These are phyloP conservation scores for Thumatha senex DNA, from an alignment of 2,888 invertebrate genomes.

Conservation along the genomic window DNA sequence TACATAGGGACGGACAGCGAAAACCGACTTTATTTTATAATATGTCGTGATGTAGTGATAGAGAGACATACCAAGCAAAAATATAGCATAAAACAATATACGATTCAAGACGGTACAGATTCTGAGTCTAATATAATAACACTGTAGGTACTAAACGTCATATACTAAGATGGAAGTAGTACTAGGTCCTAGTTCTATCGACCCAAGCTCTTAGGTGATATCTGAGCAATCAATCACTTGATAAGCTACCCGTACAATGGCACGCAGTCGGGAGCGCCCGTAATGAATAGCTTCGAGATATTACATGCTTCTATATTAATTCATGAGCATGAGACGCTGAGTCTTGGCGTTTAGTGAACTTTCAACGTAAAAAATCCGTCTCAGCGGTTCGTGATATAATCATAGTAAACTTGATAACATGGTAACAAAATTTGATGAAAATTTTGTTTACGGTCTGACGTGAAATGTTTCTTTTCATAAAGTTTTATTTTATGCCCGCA, in stretches of 20 bases:
- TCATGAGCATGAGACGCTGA: slow-evolving; percentile 24
- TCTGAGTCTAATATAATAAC: neutral
- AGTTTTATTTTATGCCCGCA: neutral
- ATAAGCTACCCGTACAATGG: slow-evolving; percentile 38
- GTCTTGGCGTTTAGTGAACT: slow-evolving; percentile 5
- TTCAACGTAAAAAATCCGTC: neutral
- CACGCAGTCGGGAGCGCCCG: slow-evolving; percentile 38
- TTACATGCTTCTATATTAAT: slow-evolving; percentile 34
- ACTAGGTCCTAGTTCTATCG: slow-evolving; percentile 13
- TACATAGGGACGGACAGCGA: too few species aligned
- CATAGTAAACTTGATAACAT: neutral
- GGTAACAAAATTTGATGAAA: neutral
- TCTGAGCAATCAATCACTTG: slow-evolving; percentile 40
- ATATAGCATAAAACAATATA: neutral
- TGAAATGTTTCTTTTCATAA: neutral
- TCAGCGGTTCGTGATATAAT: neutral
- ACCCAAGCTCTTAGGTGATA: slow-evolving; percentile 27
- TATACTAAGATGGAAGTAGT: slow-evolving; percentile 5
- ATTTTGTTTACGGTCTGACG: neutral
- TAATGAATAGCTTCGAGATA: slow-evolving; percentile 40
- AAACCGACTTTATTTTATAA: too few species aligned
- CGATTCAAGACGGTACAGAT: neutral
- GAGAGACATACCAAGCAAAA: too few species aligned
- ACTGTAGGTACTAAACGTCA: slow-evolving; percentile 9
- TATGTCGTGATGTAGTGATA: too few species aligned